A percentile compares a stretch with the other conserved stretches of the same genome.
These are phyloP conservation scores for Cacatua alba DNA, from an alignment of 2,113 vertebrate genomes.

Conservation along the genomic window DNA sequence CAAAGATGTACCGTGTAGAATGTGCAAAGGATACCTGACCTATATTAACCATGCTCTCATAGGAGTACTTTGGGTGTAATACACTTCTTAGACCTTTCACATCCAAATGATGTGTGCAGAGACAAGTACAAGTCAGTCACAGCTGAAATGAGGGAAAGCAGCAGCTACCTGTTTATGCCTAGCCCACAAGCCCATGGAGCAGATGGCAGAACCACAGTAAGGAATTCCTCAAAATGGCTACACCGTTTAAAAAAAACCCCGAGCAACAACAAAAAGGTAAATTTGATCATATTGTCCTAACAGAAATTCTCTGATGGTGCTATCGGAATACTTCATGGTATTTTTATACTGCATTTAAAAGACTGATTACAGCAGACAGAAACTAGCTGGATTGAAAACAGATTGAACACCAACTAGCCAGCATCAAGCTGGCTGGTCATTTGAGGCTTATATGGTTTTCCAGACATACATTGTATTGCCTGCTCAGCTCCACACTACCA, in stretches of 20 bases:
- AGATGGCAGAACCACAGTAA: neutral
- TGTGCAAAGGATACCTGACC: neutral
- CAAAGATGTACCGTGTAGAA: neutral
- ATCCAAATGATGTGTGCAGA: neutral
- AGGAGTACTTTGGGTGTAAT: neutral
- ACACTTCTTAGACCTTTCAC: neutral
- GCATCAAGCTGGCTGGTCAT: rapidly evolving
- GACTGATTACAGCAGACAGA: neutral
- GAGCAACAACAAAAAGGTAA: neutral
- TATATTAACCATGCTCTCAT: neutral
- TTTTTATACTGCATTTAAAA: neutral
- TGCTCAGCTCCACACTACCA: neutral
- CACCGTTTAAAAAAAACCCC: neutral
- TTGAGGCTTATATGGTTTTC: neutral
- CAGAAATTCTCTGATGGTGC: neutral
- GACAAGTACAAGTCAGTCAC: neutral
- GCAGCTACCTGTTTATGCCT: neutral
- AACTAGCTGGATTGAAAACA: neutral
- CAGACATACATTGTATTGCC: neutral
- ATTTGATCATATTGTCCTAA: neutral
- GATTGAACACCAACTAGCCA: neutral
- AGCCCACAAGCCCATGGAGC: neutral
- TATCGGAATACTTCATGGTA: neutral
- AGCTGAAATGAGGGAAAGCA: neutral
- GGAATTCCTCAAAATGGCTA: neutral